phyloP scores from a whole-genome alignment of 2,797 vertebrate species.

The Spatula clypeata region DNA sequence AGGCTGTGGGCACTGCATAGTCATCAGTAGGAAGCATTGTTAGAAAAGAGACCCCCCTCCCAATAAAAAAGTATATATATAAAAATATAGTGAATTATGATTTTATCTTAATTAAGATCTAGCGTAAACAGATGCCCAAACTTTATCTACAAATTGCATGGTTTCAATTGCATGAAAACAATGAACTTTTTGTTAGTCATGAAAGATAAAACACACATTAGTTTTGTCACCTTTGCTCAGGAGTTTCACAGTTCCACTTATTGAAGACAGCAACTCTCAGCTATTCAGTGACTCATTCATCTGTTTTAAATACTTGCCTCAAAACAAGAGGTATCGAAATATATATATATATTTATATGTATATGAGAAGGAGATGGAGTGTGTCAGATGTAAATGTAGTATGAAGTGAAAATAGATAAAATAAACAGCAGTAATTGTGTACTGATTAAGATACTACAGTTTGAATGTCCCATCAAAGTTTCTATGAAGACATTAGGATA shows the following conservation, averaged over 20 bases:
- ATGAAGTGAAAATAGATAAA: neutral
- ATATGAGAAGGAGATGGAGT: neutral
- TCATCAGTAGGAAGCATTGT: neutral
- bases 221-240: neutral
- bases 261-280: neutral
- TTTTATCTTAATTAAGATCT: neutral
- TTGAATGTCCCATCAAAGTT: neutral
- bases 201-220: neutral
- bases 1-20: neutral
- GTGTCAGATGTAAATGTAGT: neutral
- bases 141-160: neutral
- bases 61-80: no score
- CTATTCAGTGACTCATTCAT: neutral
- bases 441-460: neutral
- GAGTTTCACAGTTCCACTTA: neutral
- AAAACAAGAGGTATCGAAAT: neutral
- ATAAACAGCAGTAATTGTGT: neutral
- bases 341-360: neutral
- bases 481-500: neutral
- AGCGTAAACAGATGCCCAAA: neutral
- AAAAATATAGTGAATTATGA: fast-evolving
- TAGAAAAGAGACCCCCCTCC: neutral
- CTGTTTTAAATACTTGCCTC: neutral
- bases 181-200: neutral
- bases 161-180: neutral